Evolutionary conservation across 2,797 vertebrate genomes (phyloP), one percentile per base, ranked within the genome.

Genomic region (Premnoplex brunnescens): DNA sequence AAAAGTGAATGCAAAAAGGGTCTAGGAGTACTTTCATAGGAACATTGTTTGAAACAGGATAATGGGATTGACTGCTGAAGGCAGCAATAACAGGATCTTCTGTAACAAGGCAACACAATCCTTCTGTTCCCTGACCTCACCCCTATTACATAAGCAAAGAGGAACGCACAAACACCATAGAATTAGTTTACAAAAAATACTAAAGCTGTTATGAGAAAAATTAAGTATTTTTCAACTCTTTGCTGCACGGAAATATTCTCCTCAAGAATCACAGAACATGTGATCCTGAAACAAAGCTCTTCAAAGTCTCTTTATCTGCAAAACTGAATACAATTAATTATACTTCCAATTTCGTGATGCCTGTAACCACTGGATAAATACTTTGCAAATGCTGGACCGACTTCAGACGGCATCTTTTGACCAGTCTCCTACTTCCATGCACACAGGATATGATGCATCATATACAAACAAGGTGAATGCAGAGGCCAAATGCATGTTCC

Each of bases 41-140:
- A 96, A 84, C 95, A 72, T 46, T 94, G 91, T 95, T 84, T 89
- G 83, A 95, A 97, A 92, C 24, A 88, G 91, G 83, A 95, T 96
- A 96, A 96, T 74, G 75, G 94, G 83, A 96, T 7, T 85, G 91
- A 91, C 81, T 91, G 72, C 75, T 91, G 81, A 95, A 94, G 94
- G 89, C 75, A 91, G 91, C 73, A 92, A 97, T 92, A 81, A 2
- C 69, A 91, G 79, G 92, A 59, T 95, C 96, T 97, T 94, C 52
- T 91, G 54, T 95, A 93, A 95, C 83, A 95, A 80, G 92, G 94
- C 60, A 97, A 97, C 81, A 94, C 75, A 94, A 96, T 94, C 94
- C 91, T 52, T 55, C 91, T 95, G 89, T 97, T 96, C 85, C 72
- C 72, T 96, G 92, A 97, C 89, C 93, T 96, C 78, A 91, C 37